Conservation (phyloP, 2,888 invertebrate genomes). For the Sesamia inferens region DNA sequence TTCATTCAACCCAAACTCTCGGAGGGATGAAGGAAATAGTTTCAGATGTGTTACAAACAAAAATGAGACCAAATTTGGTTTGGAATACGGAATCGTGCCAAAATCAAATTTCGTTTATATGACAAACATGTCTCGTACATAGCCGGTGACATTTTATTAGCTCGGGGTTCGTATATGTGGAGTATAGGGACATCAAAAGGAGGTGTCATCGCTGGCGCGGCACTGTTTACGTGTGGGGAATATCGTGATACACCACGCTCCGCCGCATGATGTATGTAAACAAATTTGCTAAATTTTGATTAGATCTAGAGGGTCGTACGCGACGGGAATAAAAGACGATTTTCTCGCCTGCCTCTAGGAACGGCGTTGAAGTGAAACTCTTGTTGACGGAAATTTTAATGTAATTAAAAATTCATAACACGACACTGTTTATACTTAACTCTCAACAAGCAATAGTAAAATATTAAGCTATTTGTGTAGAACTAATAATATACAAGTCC, state of each 20-base stretch:
- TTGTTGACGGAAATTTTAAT: constrained; percentile 28
- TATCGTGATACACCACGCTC: constrained; percentile 73
- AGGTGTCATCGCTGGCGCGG: constrained; percentile 79
- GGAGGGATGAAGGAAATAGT: constrained; percentile 71
- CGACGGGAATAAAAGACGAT: constrained; percentile 77
- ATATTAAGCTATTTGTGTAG: background rate
- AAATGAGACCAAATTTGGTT: constrained; percentile 76
- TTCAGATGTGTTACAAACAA: constrained; percentile 76
- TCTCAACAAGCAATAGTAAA: background rate
- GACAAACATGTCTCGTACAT: constrained; percentile 80
- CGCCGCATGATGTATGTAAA: constrained; percentile 82
- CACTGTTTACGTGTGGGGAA: constrained; percentile 85
- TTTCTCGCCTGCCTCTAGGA: constrained; percentile 31
- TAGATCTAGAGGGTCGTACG: constrained; percentile 81
- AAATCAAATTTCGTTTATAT: constrained; percentile 83
- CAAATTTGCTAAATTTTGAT: constrained; percentile 88
- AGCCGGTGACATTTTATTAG: constrained; percentile 83
- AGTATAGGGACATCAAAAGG: constrained; percentile 80
- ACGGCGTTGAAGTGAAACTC: constrained; percentile 29
- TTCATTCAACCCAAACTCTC: constrained; percentile 55
- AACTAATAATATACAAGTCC: constrained; percentile 16
- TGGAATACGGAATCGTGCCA: constrained; percentile 76
- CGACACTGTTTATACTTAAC: constrained; percentile 8
- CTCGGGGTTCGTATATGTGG: constrained; percentile 72
- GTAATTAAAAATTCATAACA: constrained; percentile 23